These are phyloP conservation scores for Diarsia rubi DNA, from an alignment of 2,888 invertebrate genomes.

Conservation along the genomic window DNA sequence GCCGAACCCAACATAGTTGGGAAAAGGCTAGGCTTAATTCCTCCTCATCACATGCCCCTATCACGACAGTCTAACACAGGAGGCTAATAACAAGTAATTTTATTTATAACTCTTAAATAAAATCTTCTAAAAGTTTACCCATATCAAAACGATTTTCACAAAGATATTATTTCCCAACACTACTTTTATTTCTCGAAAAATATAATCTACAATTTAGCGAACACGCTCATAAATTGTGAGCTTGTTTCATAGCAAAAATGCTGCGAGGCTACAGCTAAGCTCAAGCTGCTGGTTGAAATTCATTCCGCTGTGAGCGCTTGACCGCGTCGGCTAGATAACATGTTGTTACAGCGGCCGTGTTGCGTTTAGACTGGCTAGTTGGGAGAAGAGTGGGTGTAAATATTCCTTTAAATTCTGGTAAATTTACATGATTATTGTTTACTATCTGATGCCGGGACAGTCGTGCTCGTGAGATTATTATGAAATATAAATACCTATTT, in stretches of 20 bases:
- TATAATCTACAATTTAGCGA: constrained; percentile 33
- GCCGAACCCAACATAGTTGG: too few species aligned
- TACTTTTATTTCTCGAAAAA: constrained; percentile 13
- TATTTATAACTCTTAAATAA: background rate
- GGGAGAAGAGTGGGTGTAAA: background rate
- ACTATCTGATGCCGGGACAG: too few species aligned
- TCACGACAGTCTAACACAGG: background rate
- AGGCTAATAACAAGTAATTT: background rate
- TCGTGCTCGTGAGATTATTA: too few species aligned
- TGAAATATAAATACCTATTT: too few species aligned
- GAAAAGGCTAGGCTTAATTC: too few species aligned
- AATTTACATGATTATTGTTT: background rate
- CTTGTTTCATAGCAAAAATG: constrained; percentile 53
- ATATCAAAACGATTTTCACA: background rate
- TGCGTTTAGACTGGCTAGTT: constrained; percentile 60
- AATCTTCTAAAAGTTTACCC: background rate
- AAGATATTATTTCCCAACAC: background rate
- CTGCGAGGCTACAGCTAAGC: constrained; percentile 43
- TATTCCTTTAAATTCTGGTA: background rate
- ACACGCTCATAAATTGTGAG: constrained; percentile 32
- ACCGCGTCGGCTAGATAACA: constrained; percentile 83
- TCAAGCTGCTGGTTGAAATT: constrained; percentile 75
- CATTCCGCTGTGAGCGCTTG: constrained; percentile 79
- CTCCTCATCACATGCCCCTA: too few species aligned
- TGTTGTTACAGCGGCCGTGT: constrained; percentile 77